Evolutionary conservation across 1,140 invertebrate genomes (phyloP).

Genomic region (Galleria mellonella): DNA sequence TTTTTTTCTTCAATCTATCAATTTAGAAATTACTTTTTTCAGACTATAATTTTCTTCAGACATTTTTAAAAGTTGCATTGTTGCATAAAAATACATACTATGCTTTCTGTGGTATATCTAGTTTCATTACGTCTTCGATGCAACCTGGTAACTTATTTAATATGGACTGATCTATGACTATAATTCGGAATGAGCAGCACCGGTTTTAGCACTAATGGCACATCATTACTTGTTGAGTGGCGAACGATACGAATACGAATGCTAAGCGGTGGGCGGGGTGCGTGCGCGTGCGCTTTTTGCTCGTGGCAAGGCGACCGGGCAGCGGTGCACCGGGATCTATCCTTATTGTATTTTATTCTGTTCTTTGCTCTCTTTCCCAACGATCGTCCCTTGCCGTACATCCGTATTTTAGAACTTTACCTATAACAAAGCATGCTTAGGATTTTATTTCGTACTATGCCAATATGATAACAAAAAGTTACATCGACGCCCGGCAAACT

Average conservation of each 20-base stretch:
- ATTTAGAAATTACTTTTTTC: too few relatives aligned
- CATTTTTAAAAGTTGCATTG: too few relatives aligned
- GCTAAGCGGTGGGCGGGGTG: constrained; percentile 53
- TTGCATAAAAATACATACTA: too few relatives aligned
- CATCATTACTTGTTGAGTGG: constrained; percentile 17
- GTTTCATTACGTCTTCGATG: too few relatives aligned
- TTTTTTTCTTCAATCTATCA: too few relatives aligned
- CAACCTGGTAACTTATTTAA: too few relatives aligned
- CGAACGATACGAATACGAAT: constrained; percentile 22
- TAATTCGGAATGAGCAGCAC: constrained; percentile 7
- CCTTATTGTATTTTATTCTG: constrained; percentile 61
- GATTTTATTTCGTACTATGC: constrained; percentile 19
- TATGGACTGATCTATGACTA: constrained; percentile 2
- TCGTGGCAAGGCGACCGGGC: constrained; percentile 26
- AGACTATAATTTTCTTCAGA: too few relatives aligned
- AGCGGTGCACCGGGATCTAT: constrained; percentile 43
- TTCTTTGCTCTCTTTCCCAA: constrained; percentile 46
- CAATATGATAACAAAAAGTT: constrained; percentile 45
- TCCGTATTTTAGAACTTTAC: constrained; percentile 22
- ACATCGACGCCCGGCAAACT: constrained; percentile 16
- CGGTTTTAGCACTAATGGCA: constrained; percentile 12
- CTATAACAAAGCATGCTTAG: not conserved
- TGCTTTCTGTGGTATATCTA: too few relatives aligned
- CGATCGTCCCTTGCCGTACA: constrained; percentile 36
- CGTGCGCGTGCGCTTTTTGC: constrained; percentile 54